These are phyloP conservation scores for Coreoperca whiteheadi DNA, from an alignment of 2,113 vertebrate genomes.

Conservation along the genomic window DNA sequence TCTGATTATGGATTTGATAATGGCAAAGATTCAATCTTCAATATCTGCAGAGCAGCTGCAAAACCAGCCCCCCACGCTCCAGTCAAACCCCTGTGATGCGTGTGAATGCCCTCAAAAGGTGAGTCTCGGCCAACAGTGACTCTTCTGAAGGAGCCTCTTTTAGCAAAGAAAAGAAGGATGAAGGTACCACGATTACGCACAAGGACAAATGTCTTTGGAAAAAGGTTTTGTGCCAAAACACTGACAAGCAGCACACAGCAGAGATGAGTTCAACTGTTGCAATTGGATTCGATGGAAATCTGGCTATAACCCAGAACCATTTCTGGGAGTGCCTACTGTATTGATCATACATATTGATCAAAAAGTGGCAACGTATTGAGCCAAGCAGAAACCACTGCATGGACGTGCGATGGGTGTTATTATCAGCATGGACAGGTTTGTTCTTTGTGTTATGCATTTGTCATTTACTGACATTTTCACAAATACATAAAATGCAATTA, in stretches of 20 bases:
- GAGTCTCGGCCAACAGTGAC: constrained; percentile 10
- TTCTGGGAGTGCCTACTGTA: constrained; percentile 30
- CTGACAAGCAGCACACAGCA: constrained; percentile 31
- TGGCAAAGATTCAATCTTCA: constrained; percentile 39
- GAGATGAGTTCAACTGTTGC: constrained; percentile 29
- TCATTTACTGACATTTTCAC: constrained; percentile 1
- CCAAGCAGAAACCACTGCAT: constrained; percentile 16
- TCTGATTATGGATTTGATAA: constrained; percentile 60
- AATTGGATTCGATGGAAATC: constrained; percentile 36
- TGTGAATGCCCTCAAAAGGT: constrained; percentile 6
- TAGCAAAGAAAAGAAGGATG: not conserved
- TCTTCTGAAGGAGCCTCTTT: constrained; percentile 2
- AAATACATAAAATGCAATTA: not conserved
- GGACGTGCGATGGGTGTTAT: constrained; percentile 1
- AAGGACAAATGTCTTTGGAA: constrained; percentile 9
- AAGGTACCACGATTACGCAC: not conserved
- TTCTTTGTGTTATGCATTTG: not conserved
- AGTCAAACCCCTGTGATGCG: not conserved
- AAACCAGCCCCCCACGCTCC: constrained; percentile 6
- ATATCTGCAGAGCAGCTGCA: constrained; percentile 30
- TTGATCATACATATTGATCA: constrained; percentile 51
- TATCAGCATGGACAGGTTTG: constrained; percentile 14
- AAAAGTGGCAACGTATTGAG: constrained; percentile 24
- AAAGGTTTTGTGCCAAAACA: constrained; percentile 2
- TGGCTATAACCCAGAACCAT: constrained; percentile 50